phyloP scores from a whole-genome alignment of 2,797 vertebrate genomes.

The Chiloscyllium punctatum region DNA sequence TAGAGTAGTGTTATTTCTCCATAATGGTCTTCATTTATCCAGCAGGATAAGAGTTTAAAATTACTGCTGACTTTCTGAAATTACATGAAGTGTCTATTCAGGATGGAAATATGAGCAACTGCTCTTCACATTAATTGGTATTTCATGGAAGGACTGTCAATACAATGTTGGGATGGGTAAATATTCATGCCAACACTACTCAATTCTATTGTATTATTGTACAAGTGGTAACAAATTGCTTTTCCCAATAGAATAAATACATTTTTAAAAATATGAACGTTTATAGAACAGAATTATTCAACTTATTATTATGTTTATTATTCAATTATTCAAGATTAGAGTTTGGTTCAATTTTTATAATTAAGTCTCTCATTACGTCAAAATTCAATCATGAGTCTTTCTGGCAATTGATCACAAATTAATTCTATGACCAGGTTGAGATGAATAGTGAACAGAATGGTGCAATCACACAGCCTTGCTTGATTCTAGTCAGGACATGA shows the following conservation, averaged over 20 bases:
- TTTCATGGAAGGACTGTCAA: not conserved
- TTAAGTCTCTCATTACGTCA: not conserved
- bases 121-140: not conserved
- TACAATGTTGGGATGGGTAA: not conserved
- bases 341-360: not conserved
- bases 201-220: not conserved
- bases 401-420: not conserved
- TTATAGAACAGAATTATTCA: not conserved
- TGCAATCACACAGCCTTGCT: too few relatives aligned
- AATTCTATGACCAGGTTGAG: not conserved
- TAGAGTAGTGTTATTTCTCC: not conserved
- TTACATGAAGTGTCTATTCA: not conserved
- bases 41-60: not conserved
- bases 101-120: not conserved
- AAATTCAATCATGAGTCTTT: not conserved
- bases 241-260: not conserved
- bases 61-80: not conserved
- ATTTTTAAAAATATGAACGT: constrained; percentile 2
- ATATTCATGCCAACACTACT: not conserved
- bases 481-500: not conserved
- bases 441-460: too few relatives aligned
- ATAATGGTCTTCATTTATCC: not conserved
- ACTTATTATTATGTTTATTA: too few relatives aligned
- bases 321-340: not conserved
- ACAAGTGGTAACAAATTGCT: not conserved